Conservation (phyloP, 2,113 vertebrate species). For the Prionailurus viverrinus region DNA sequence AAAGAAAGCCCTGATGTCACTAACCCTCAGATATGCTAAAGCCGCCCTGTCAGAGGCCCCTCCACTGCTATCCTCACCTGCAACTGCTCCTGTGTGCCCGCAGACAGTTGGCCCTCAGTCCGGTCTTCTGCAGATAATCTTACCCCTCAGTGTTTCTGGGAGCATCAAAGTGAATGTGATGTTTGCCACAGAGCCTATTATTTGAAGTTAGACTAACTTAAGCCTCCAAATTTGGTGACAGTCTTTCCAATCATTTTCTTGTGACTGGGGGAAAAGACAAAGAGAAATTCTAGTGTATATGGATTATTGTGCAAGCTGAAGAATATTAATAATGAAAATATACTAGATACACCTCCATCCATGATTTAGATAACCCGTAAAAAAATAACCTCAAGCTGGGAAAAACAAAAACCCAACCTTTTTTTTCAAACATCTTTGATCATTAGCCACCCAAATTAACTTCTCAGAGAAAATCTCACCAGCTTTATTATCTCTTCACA, state of each 20-base stretch:
- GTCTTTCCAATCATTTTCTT: background rate
- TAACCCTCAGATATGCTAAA: background rate
- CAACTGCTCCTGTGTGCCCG: accelerated
- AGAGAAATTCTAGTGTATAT: background rate
- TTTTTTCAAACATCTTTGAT: slow-evolving; percentile 14
- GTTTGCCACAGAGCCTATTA: background rate
- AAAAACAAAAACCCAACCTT: background rate
- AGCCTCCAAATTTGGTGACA: background rate
- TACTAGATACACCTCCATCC: background rate
- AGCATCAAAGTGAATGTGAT: background rate
- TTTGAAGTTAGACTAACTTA: background rate
- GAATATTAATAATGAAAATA: slow-evolving; percentile 31
- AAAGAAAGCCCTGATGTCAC: background rate
- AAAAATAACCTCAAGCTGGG: background rate
- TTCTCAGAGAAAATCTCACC: background rate
- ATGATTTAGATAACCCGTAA: slow-evolving; percentile 20
- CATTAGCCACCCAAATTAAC: background rate
- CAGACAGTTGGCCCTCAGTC: too few species aligned
- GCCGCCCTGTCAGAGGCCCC: background rate
- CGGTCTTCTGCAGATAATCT: background rate
- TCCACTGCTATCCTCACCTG: background rate
- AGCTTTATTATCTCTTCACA: background rate
- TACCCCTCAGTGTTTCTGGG: background rate
- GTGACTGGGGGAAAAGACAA: background rate
- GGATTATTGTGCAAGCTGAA: background rate